These are phyloP conservation scores for Congeria kusceri DNA, from an alignment of 2,888 invertebrate species.

Conservation along the genomic window DNA sequence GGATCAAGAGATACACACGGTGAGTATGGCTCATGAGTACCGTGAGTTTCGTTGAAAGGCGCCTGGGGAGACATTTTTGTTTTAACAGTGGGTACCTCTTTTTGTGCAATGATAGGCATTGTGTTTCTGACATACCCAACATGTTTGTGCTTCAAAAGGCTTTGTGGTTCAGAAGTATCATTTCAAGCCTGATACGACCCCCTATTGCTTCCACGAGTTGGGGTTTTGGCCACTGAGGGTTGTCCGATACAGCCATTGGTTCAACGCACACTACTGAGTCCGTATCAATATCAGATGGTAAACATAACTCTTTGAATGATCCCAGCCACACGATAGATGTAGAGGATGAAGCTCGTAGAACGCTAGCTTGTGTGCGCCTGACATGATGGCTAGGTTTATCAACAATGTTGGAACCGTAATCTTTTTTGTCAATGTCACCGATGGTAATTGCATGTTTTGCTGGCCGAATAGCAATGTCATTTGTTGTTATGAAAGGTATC, in stretches of 20 bases:
- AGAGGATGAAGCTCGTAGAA: constrained; percentile 7
- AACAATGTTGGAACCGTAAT: constrained; percentile 3
- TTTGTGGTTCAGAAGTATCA: constrained; percentile 34
- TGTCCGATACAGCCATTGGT: background rate
- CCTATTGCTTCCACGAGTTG: constrained; percentile 34
- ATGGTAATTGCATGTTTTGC: no score
- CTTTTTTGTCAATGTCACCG: no score
- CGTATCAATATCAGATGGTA: constrained; percentile 13
- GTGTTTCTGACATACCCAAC: constrained; percentile 16
- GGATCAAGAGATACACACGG: constrained; percentile 38
- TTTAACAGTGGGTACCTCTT: no score
- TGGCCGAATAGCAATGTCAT: no score
- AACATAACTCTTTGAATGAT: constrained; percentile 21
- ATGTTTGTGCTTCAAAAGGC: constrained; percentile 27
- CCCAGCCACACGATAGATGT: constrained; percentile 39
- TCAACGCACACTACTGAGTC: no score
- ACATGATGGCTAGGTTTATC: constrained; percentile 6
- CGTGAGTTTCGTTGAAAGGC: background rate
- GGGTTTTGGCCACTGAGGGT: constrained; percentile 14
- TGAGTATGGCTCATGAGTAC: background rate
- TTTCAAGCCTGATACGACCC: constrained; percentile 20
- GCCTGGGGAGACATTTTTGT: background rate
- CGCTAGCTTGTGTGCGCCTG: constrained; percentile 27
- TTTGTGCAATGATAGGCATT: background rate
- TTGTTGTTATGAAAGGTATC: no score